Evolutionary conservation across 2,888 invertebrate genomes (phyloP), one percentile per base, ranked within the genome.

Genomic region (Archips xylosteana): DNA sequence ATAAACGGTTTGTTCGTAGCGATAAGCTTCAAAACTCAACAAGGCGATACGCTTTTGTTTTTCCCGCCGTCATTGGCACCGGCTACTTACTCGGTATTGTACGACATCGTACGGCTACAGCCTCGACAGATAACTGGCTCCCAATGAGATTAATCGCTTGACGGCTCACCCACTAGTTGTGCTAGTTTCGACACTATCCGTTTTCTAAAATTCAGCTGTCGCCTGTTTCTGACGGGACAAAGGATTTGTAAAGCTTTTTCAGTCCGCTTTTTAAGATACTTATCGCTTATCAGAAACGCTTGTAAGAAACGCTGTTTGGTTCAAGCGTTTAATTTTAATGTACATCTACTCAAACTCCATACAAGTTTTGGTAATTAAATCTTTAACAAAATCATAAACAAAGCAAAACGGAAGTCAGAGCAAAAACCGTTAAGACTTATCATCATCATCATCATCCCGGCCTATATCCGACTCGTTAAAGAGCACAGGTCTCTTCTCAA

Each of bases 121-220:
- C 15, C 32, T 42, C 23, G 32, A 57, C 57, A 39, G 66, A 45
- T 57, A 67, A 57, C 42, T 67, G 42, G 66, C 57, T 42, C 42
- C 42, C 34, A 10, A 10, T 57, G 66, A 57, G 42, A 67, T 57
- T 67, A 67, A 32, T 67, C 57, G 57, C 57, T 57, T 8, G 39
- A 54, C 57, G 54, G 12, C 36, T 23, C 32, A 57, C 32, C 39
- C 57, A 57, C 57, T 57, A 15, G 54, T 34, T 32, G 64, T 45
- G 45, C 49, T 39, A 57, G 39, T 57, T 66, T 57, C 39, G 42
- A 42, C 39, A 54, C 13, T 45, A 54, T 23, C 32, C 54, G 13
- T 42, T 66, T 54, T 57, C 32, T 9, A 13, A 66, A 67, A 57
- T 23, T 23, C 51, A 36, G 10, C 10, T 8, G 34, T 34, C 13